A percentile compares a stretch with the other conserved stretches of the same genome.
Conservation (phyloP, 2,888 invertebrate species). For the Epistrophella euchroma region DNA sequence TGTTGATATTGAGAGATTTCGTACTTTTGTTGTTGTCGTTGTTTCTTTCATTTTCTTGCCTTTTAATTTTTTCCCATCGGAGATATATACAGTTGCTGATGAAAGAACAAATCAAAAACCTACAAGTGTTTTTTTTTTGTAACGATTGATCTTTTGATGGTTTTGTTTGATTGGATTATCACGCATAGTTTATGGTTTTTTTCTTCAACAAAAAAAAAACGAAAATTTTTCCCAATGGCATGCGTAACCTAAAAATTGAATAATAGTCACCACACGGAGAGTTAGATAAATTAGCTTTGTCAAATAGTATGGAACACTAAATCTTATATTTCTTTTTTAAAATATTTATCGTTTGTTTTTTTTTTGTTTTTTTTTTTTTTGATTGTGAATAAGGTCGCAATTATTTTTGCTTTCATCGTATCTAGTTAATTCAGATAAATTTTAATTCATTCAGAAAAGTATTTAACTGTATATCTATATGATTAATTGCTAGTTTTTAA, state of each 20-base stretch:
- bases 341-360: not conserved
- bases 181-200: slow-evolving; percentile 37
- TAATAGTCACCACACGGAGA: not conserved
- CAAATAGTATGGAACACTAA: not conserved
- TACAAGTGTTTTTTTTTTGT: not conserved
- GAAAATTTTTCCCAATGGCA: not conserved
- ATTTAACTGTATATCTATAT: slow-evolving; percentile 5
- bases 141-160: slow-evolving; percentile 19
- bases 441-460: not conserved
- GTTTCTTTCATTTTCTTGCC: slow-evolving; percentile 21
- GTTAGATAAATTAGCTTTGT: not conserved
- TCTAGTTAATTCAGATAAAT: not conserved
- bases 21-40: slow-evolving; percentile 15
- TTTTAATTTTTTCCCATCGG: slow-evolving; percentile 17
- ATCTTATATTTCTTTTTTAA: not conserved
- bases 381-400: slow-evolving; percentile 7
- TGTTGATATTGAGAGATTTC: slow-evolving; percentile 40
- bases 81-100: slow-evolving; percentile 49
- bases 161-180: slow-evolving; percentile 60
- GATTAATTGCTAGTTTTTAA: not conserved
- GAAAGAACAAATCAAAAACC: slow-evolving; percentile 45
- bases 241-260: not conserved
- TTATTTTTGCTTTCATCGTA: slow-evolving; percentile 11
- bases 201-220: not conserved
- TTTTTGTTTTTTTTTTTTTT: not conserved